phyloP scores from a whole-genome alignment of 1,140 invertebrate species.

The Neodiprion fabricii region DNA sequence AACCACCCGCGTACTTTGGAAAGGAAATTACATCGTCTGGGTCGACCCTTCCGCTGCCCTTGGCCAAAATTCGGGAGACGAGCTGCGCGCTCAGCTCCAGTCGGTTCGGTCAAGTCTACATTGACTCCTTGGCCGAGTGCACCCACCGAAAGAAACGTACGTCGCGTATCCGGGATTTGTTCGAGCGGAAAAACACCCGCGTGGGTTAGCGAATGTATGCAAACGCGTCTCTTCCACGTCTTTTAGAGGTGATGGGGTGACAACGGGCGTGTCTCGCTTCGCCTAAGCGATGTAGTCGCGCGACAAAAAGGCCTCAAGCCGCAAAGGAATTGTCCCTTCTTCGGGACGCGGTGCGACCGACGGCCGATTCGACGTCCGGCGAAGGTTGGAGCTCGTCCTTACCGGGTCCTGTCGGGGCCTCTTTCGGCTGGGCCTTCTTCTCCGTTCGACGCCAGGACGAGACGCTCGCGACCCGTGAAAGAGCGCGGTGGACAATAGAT shows the following conservation, averaged over 20 bases:
- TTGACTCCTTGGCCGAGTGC: constrained; percentile 10
- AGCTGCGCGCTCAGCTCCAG: neutral
- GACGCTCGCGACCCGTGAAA: neutral
- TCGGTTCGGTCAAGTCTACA: neutral
- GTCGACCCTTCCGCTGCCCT: constrained; percentile 42
- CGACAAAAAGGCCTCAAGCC: constrained; percentile 17
- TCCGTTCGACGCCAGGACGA: neutral
- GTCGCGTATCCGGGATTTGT: constrained; percentile 49
- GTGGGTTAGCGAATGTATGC: constrained; percentile 53
- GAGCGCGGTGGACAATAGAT: constrained; percentile 49
- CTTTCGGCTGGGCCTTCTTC: neutral
- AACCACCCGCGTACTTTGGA: constrained; percentile 32
- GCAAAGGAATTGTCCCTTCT: constrained; percentile 49
- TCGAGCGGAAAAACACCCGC: constrained; percentile 57
- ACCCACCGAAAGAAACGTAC: neutral
- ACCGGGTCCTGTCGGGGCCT: too few relatives aligned
- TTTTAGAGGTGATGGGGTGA: constrained; percentile 58
- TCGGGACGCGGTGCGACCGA: neutral
- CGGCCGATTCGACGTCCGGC: too few relatives aligned
- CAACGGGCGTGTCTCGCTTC: constrained; percentile 54
- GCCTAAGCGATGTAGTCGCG: constrained; percentile 5
- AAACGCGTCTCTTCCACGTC: constrained; percentile 52
- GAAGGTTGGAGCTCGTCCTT: too few relatives aligned
- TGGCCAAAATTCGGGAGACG: constrained; percentile 2
- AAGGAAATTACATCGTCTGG: constrained; percentile 55